These are phyloP conservation scores for Cyclina sinensis DNA, from an alignment of 1,140 invertebrate species.

Conservation along the genomic window DNA sequence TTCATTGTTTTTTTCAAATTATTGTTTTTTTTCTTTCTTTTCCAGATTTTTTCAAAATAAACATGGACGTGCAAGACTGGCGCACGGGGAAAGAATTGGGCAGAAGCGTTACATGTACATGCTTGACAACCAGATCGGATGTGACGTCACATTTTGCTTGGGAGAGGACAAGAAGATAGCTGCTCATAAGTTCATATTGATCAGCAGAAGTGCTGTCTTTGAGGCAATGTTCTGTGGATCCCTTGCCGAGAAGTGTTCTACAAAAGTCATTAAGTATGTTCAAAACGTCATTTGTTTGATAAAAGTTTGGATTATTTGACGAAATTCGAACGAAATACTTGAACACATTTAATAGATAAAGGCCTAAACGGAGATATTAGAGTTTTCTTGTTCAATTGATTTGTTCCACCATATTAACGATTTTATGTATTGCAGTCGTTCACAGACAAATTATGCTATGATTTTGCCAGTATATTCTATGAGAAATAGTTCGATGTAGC, in stretches of 20 bases:
- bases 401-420: no score
- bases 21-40: neutral
- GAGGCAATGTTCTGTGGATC: constrained; percentile 72
- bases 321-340: no score
- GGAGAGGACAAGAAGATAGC: constrained; percentile 42
- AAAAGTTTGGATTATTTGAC: no score
- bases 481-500: no score
- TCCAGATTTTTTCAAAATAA: constrained; percentile 36
- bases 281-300: no score
- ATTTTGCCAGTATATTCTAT: no score
- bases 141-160: constrained; percentile 58
- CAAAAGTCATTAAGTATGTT: constrained; percentile 51
- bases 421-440: no score
- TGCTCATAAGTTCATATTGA: constrained; percentile 75
- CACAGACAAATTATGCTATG: no score
- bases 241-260: constrained; percentile 57
- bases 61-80: constrained; percentile 55
- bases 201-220: constrained; percentile 75
- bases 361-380: no score
- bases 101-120: constrained; percentile 60
- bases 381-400: no score
- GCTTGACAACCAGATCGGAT: constrained; percentile 59
- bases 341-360: no score
- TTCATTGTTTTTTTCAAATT: neutral
- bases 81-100: constrained; percentile 21